Conservation (phyloP, 2,888 invertebrate genomes). For the Amaurobius ferox region DNA sequence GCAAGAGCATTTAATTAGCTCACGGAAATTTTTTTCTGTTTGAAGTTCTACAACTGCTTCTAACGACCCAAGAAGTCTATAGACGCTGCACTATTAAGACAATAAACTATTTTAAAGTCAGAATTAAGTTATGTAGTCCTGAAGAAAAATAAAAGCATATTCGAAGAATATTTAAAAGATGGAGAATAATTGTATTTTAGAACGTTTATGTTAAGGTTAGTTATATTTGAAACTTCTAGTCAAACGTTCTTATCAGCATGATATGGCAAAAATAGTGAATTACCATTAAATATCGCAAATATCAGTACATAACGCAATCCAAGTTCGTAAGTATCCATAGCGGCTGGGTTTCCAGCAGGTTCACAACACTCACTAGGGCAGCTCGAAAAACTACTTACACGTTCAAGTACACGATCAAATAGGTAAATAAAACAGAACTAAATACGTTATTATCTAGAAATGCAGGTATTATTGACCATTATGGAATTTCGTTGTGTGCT, state of each 20-base stretch:
- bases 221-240: constrained; percentile 22
- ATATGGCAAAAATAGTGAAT: constrained; percentile 59
- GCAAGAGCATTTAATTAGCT: background rate
- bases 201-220: background rate
- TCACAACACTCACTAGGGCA: background rate
- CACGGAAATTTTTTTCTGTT: background rate
- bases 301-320: constrained; percentile 12
- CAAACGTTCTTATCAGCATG: constrained; percentile 71
- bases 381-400: constrained; percentile 33
- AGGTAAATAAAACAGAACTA: constrained; percentile 38
- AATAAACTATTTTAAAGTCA: background rate
- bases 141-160: constrained; percentile 11
- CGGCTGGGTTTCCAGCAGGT: background rate
- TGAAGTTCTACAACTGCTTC: background rate
- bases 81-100: background rate
- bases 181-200: background rate
- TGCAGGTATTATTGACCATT: background rate
- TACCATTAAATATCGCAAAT: constrained; percentile 20
- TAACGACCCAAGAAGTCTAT: constrained; percentile 9
- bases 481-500: constrained; percentile 54
- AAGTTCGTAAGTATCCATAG: constrained; percentile 53
- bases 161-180: background rate
- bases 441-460: constrained; percentile 6
- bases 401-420: constrained; percentile 49
- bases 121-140: background rate